These are phyloP conservation scores for Amphipoea lucens DNA, from an alignment of 2,888 invertebrate species.

Conservation along the genomic window DNA sequence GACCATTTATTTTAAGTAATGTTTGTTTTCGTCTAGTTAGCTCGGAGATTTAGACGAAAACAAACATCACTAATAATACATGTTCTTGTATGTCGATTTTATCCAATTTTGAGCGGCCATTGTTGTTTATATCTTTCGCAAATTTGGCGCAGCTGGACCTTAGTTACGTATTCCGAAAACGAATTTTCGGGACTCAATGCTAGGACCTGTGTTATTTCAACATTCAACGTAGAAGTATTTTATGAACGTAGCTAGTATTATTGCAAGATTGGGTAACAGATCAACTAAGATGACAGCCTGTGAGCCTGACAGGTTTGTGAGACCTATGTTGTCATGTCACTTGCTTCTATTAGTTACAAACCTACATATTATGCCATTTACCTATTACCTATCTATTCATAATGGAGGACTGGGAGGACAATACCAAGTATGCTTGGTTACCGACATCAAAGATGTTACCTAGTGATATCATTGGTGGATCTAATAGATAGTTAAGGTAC, in stretches of 20 bases:
- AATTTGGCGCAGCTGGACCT: no score
- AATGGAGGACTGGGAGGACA: constrained; percentile 24
- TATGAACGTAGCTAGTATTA: background rate
- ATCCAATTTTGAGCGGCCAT: no score
- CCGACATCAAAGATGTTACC: background rate
- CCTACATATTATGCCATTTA: background rate
- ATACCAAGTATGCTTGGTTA: background rate
- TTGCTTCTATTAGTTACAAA: background rate
- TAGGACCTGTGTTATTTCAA: background rate
- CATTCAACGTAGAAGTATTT: background rate
- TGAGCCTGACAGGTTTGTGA: background rate
- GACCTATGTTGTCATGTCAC: background rate
- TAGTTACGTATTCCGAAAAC: background rate
- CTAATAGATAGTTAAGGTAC: background rate
- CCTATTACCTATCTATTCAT: no score
- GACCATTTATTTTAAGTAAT: no score
- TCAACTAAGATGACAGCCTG: background rate
- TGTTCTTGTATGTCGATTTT: no score
- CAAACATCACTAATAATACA: no score
- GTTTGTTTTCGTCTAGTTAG: no score
- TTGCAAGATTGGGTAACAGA: background rate
- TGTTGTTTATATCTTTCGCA: no score
- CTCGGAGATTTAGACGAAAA: no score
- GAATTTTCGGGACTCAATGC: background rate
- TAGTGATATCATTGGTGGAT: background rate